These are phyloP conservation scores for Papilio protenor DNA, from an alignment of 2,888 invertebrate genomes.

Conservation along the genomic window DNA sequence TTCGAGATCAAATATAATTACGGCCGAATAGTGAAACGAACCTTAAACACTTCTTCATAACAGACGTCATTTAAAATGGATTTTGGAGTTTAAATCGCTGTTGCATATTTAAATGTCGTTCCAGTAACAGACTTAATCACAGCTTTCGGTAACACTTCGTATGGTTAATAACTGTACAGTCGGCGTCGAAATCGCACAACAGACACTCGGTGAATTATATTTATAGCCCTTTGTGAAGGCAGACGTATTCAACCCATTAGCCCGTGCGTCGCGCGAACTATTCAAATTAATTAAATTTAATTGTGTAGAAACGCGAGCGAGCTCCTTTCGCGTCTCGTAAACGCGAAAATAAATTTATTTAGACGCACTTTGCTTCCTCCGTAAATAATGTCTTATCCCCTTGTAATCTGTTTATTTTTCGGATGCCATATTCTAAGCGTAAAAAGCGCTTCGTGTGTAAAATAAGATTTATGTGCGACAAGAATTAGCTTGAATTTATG, in stretches of 20 bases:
- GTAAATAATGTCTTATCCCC: constrained; percentile 49
- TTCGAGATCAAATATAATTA: no score
- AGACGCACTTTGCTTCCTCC: constrained; percentile 54
- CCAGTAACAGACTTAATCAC: constrained; percentile 30
- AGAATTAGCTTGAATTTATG: constrained; percentile 34
- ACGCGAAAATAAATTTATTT: constrained; percentile 62
- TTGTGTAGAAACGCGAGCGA: constrained; percentile 73
- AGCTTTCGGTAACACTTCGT: constrained; percentile 29
- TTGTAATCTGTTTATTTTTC: constrained; percentile 47
- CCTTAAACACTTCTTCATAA: no score
- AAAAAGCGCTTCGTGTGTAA: constrained; percentile 38
- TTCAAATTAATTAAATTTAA: constrained; percentile 83
- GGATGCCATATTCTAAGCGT: constrained; percentile 42
- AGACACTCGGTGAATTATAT: constrained; percentile 53
- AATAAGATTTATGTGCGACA: constrained; percentile 34
- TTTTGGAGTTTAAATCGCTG: no score
- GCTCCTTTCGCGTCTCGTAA: constrained; percentile 60
- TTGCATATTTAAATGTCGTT: no score
- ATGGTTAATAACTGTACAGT: constrained; percentile 41
- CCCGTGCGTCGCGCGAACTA: constrained; percentile 76
- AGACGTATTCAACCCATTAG: constrained; percentile 77
- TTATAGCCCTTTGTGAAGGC: constrained; percentile 71
- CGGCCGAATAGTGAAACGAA: no score
- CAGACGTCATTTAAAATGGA: no score
- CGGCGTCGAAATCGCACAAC: constrained; percentile 41